These are phyloP conservation scores for Malurus cyaneus DNA, from an alignment of 2,113 vertebrate species.

Conservation along the genomic window DNA sequence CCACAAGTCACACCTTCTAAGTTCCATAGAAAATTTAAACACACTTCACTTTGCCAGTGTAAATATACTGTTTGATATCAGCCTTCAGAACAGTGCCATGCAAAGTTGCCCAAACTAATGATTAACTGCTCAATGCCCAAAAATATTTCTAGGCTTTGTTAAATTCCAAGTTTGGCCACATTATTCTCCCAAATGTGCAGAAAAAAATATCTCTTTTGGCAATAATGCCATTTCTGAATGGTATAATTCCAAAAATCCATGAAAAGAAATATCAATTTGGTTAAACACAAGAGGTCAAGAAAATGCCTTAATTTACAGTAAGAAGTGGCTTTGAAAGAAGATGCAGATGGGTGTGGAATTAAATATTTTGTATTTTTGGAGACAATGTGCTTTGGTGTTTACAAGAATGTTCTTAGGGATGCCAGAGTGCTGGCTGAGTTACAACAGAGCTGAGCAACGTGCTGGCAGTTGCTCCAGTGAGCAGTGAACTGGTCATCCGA, in stretches of 20 bases:
- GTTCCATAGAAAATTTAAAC: neutral
- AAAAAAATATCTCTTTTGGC: neutral
- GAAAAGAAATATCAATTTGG: neutral
- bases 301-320: neutral
- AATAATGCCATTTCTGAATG: neutral
- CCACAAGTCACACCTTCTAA: neutral
- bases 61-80: neutral
- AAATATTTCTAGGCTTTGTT: neutral
- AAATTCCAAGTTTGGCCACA: neutral
- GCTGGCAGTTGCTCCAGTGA: neutral
- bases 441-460: neutral
- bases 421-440: neutral
- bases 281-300: neutral
- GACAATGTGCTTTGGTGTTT: neutral
- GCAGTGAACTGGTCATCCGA: neutral
- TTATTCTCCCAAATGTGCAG: neutral
- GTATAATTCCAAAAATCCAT: neutral
- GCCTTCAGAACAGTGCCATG: neutral
- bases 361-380: neutral
- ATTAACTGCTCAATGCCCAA: neutral
- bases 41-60: neutral
- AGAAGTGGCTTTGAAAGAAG: neutral
- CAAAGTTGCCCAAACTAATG: neutral
- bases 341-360: neutral
- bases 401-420: neutral